Evolutionary conservation across 2,888 invertebrate species (phyloP).

Genomic region (Metopia argyrocephala): DNA sequence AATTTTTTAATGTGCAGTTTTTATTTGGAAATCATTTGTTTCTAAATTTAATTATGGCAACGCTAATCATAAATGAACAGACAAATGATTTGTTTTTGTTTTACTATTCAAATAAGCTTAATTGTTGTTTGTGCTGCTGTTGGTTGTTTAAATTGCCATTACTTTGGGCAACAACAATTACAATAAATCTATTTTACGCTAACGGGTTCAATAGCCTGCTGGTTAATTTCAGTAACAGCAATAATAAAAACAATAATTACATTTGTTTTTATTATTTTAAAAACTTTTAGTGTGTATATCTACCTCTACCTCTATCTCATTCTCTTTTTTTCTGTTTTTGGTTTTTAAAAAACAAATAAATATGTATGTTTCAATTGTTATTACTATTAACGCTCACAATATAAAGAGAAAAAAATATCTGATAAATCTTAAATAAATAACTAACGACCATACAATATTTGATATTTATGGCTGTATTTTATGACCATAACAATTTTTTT

Average conservation of each 20-base stretch:
- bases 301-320: neutral
- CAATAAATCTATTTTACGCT: neutral
- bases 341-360: neutral
- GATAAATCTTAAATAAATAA: neutral
- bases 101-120: neutral
- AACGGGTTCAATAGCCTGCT: constrained; percentile 35
- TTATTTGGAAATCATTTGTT: no score
- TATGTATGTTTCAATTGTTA: neutral
- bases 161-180: constrained; percentile 4
- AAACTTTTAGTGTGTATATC: no score
- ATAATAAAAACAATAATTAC: neutral
- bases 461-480: no score
- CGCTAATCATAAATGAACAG: neutral
- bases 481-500: neutral
- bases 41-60: neutral
- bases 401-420: neutral
- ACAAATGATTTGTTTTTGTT: neutral
- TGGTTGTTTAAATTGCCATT: constrained; percentile 21
- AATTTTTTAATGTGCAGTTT: no score
- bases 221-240: constrained; percentile 18
- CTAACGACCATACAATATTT: neutral
- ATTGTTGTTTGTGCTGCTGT: neutral
- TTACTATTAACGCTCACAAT: neutral
- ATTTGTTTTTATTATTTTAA: neutral
- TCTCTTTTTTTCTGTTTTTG: neutral